Base-by-base conservation (phyloP, 2,113 vertebrate genomes). In the Nycticryphes semicollaris region DNA sequence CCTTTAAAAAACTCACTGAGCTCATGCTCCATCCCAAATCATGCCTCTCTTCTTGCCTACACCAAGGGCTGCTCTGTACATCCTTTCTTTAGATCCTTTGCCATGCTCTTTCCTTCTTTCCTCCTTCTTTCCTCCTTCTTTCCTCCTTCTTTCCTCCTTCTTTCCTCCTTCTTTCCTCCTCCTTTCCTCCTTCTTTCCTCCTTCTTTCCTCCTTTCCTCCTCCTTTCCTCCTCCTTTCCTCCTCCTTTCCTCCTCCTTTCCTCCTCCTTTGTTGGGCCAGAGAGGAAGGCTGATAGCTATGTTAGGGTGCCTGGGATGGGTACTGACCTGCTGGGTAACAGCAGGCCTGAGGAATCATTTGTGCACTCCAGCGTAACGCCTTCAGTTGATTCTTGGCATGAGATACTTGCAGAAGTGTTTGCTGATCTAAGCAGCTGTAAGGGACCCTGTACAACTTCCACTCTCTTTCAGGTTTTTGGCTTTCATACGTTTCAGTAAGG, bases 361-460 rank as follows among this genome's bases (percentile, higher is more conserved):
- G 31, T 77, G 53, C 27, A 64, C 50, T 84, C 75, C 64, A 93
- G 64, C 78, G 41, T 90, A 88, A 77, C 9, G 4, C 45, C 54
- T 85, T 88, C 27, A 13, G 13, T 74, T 77, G 33, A 59, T 88
- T 84, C 90, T 93, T 90, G 86, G 39, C 79, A 88, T 60, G 60
- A 67, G 67, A 43, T 31, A 31, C 80, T 94, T 87, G 68, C 94
- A 94, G 86, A 92, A 73, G 53, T 90, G 37, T 60, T 90, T 92
- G 83, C 78, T 96, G 89, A 83, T 31, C 82, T 87, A 77, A 92
- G 77, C 53, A 90, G 86, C 74, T 76, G 51, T 92, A 50, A 57
- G 73, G 67, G 62, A 33, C 72, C 69, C 43, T 28, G n/a, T 76
- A 87, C n/a, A 54, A 43, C 31, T 59, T 90, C 79, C 60, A 37